A percentile compares a stretch with the other conserved stretches of the same genome.
phyloP scores from a whole-genome alignment of 2,888 invertebrate species.

The Lamproptera curius region DNA sequence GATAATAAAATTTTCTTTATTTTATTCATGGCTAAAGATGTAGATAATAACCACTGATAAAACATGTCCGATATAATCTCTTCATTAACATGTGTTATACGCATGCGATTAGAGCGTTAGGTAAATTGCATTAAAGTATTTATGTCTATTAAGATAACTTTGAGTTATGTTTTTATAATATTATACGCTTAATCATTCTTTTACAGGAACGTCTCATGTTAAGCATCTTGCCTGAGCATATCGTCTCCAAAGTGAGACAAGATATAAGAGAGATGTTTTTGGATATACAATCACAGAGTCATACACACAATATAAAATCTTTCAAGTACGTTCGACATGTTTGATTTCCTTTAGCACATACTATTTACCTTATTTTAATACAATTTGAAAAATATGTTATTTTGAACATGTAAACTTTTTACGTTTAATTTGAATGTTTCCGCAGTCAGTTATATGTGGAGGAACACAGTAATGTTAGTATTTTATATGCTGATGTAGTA shows the following conservation, averaged over 20 bases:
- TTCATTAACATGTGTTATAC: constrained; percentile 16
- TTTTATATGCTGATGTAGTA: constrained; percentile 95
- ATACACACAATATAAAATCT: constrained; percentile 54
- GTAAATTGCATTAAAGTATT: constrained; percentile 9
- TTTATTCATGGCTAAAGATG: constrained; percentile 12
- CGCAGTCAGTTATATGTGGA: constrained; percentile 91
- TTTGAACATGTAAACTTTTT: too few relatives aligned
- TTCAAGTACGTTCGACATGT: constrained; percentile 51
- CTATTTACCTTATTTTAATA: too few relatives aligned
- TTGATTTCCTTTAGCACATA: too few relatives aligned
- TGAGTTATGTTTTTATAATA: too few relatives aligned
- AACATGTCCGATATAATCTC: constrained; percentile 7
- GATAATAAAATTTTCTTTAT: neutral
- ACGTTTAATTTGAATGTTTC: constrained; percentile 37
- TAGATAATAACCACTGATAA: constrained; percentile 17
- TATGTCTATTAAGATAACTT: constrained; percentile 4
- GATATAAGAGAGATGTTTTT: constrained; percentile 78
- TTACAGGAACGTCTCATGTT: constrained; percentile 88
- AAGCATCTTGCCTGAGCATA: constrained; percentile 92
- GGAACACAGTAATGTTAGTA: constrained; percentile 92
- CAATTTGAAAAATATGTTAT: too few relatives aligned
- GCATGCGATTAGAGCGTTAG: constrained; percentile 2
- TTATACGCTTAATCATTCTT: too few relatives aligned
- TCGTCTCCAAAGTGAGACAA: constrained; percentile 81
- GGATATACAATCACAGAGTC: constrained; percentile 62